Evolutionary conservation across 1,140 invertebrate species (phyloP).

Genomic region (Drosophila malerkotliana): DNA sequence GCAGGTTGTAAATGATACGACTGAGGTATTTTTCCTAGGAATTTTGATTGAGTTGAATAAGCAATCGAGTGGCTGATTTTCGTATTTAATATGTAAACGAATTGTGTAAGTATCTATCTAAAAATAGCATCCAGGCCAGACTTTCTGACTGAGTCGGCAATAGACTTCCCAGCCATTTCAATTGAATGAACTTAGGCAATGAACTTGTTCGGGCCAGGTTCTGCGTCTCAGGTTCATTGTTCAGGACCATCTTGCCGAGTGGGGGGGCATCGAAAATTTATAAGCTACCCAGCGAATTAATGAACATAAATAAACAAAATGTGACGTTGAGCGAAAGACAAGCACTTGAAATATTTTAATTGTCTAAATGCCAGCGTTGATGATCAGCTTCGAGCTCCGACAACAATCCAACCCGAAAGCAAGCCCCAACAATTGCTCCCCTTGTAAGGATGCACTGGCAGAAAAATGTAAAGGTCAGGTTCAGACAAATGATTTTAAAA

Average conservation of each 20-base stretch:
- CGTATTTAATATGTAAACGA: constrained; percentile 75
- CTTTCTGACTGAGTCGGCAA: constrained; percentile 51
- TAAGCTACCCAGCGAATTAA: constrained; percentile 78
- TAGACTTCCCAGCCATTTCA: constrained; percentile 46
- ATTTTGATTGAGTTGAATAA: constrained; percentile 82
- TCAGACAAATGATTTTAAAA: too few relatives aligned
- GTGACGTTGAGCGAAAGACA: constrained; percentile 81
- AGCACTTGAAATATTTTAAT: constrained; percentile 83
- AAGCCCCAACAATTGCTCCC: constrained; percentile 41
- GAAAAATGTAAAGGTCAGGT: not conserved
- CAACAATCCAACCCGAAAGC: constrained; percentile 27
- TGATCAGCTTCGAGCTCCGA: constrained; percentile 59
- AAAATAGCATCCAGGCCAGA: constrained; percentile 53
- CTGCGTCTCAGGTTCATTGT: constrained; percentile 55
- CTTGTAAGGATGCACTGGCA: constrained; percentile 21
- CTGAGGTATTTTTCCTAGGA: constrained; percentile 76
- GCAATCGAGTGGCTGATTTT: constrained; percentile 58
- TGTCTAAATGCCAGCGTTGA: constrained; percentile 80
- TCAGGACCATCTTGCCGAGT: not conserved
- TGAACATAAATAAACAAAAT: constrained; percentile 82
- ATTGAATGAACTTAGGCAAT: constrained; percentile 58
- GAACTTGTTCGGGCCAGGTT: constrained; percentile 43
- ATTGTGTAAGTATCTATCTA: constrained; percentile 71
- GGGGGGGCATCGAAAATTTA: constrained; percentile 63
- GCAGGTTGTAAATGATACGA: constrained; percentile 72